Evolutionary conservation across 2,797 vertebrate species (phyloP), one percentile per base, ranked within the genome.

Genomic region (Crax fasciolata): DNA sequence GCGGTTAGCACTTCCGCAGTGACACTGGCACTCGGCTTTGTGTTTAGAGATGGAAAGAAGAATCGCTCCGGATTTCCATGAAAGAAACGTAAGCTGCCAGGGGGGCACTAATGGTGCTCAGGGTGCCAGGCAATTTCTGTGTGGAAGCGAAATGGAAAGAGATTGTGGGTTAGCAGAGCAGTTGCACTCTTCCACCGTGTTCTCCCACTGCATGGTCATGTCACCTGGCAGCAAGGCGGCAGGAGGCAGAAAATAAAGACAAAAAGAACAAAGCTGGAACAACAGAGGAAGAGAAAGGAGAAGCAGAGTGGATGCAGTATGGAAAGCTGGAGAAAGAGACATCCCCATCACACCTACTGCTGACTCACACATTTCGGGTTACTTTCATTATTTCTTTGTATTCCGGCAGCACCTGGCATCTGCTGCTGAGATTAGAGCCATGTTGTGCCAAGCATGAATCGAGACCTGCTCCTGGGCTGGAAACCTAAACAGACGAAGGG

Each of bases 341-440:
- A 70, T 58, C 87, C 87, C 83, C 66, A n/a, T 83, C 78, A 87
- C 92, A 95, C 88, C 90, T 93, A 87, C 86, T 86, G 86, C 94
- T 96, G 93, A 94, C 86, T 96, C 95, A 82, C 91, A 74, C 81
- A 57, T 83, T 87, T 79, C 2, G 57, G 72, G 81, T 61, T 91
- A 85, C 84, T 92, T 89, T 65, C 87, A 58, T 94, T 87, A 93
- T 77, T 90, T 83, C 91, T 89, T 74, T 92, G 81, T 93, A 89
- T 90, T 93, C 81, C 6, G 1, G 90, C 78, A 94, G 93, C 90
- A 96, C 67, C 92, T 91, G 92, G 93, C 92, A 95, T 93, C 94
- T 95, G 94, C 86, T 6, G 24, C 93, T 93, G 93, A 92, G 88
- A 93, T 84, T 72, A 90, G 88, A 96, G 92, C 75, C 2, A 3